Percentiles rank a stretch among this genome's conserved stretches.
These are phyloP conservation scores for Casuarius casuarius DNA, from an alignment of 2,113 vertebrate genomes.

Conservation along the genomic window DNA sequence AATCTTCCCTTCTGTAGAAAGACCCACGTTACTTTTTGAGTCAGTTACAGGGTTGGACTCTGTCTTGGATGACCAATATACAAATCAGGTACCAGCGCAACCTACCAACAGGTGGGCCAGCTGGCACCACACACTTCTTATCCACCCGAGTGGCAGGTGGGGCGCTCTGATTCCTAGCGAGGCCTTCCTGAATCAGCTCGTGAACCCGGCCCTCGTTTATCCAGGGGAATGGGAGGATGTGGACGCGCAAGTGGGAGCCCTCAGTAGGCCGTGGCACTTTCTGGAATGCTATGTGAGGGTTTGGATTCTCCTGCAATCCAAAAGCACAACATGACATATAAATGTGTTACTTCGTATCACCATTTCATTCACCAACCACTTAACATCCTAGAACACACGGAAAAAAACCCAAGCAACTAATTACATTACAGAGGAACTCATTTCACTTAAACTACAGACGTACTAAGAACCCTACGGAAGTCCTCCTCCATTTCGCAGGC, in stretches of 20 bases:
- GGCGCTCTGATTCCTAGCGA: conserved; percentile 81
- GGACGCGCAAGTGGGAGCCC: conserved; percentile 95
- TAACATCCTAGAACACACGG: not conserved
- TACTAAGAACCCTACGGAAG: not conserved
- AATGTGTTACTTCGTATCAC: not conserved
- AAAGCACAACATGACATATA: not conserved
- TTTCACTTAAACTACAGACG: not conserved
- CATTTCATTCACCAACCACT: not conserved
- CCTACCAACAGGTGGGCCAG: conserved; percentile 95
- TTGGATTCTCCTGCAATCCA: conserved; percentile 90
- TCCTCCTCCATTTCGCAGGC: not conserved
- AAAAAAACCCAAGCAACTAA: not conserved
- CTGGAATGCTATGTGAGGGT: conserved; percentile 98
- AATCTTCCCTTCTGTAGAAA: not conserved
- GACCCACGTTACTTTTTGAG: not conserved
- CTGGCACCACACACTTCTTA: conserved; percentile 95
- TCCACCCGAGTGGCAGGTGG: conserved; percentile 79
- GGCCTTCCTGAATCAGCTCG: conserved; percentile 84
- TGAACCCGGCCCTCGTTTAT: conserved; percentile 89
- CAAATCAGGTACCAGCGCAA: not conserved
- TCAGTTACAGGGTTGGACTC: not conserved
- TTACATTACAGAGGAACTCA: not conserved
- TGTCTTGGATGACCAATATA: not conserved
- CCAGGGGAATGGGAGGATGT: conserved; percentile 90
- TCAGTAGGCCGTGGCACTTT: conserved; percentile 96